Conservation (phyloP, 2,113 vertebrate species). For the Muscicapa adusta region DNA sequence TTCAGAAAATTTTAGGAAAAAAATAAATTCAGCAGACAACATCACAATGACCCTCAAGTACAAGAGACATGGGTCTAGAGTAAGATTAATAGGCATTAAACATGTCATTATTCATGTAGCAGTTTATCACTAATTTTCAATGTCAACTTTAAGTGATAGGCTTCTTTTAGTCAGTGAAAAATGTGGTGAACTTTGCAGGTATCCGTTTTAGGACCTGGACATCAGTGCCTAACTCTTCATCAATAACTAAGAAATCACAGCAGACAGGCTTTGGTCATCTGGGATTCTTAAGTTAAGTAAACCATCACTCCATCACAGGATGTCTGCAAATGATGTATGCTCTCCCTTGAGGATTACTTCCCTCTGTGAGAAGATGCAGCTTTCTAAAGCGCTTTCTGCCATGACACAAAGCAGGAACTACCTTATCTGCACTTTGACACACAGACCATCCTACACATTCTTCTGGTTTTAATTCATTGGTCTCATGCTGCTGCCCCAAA, state of each 20-base stretch:
- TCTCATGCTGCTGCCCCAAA: background rate
- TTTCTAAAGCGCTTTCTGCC: slow-evolving; percentile 10
- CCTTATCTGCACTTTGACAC: slow-evolving; percentile 36
- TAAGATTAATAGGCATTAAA: slow-evolving; percentile 46
- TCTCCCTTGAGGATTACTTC: slow-evolving; percentile 42
- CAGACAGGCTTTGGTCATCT: slow-evolving; percentile 3
- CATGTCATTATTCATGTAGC: slow-evolving; percentile 41
- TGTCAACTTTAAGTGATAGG: slow-evolving; percentile 57
- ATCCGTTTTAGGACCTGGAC: slow-evolving; percentile 49
- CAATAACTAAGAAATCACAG: slow-evolving; percentile 55
- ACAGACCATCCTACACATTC: slow-evolving; percentile 25
- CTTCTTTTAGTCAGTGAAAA: slow-evolving; percentile 45
- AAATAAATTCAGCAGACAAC: background rate
- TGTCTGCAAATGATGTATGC: slow-evolving; percentile 37
- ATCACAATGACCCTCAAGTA: background rate
- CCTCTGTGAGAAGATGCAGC: background rate
- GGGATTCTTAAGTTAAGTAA: slow-evolving; percentile 51
- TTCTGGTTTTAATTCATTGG: slow-evolving; percentile 37
- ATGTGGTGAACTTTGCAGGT: slow-evolving; percentile 54
- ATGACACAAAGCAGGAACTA: slow-evolving; percentile 54
- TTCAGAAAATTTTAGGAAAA: background rate
- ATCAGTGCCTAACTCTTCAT: slow-evolving; percentile 64
- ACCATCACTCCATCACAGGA: slow-evolving; percentile 37
- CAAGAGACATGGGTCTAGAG: background rate
- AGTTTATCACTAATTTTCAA: slow-evolving; percentile 62